A percentile compares a stretch with the other conserved stretches of the same genome.
These are phyloP conservation scores for Vulpes ferrilata DNA, from an alignment of 2,113 vertebrate species.

Conservation along the genomic window DNA sequence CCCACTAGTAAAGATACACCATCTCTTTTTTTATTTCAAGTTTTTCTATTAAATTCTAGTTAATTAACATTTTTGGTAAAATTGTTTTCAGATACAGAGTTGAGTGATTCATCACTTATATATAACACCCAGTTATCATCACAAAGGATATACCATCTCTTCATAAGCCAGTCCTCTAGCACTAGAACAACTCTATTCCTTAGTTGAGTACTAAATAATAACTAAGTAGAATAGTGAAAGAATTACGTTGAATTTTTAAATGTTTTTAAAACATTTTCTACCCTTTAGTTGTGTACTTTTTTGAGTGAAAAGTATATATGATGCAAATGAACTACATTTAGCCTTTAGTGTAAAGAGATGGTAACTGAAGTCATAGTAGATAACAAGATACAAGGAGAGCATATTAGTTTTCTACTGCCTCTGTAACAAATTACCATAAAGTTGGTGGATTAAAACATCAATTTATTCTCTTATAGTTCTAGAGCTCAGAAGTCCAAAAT, in stretches of 20 bases:
- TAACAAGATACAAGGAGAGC: background rate
- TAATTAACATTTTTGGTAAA: background rate
- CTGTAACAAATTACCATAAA: background rate
- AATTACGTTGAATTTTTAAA: background rate
- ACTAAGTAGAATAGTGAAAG: background rate
- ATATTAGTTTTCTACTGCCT: background rate
- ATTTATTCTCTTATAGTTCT: background rate
- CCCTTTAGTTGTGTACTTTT: background rate
- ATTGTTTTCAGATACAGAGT: background rate
- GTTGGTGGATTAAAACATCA: background rate
- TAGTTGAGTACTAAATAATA: background rate
- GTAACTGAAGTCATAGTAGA: background rate
- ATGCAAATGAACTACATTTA: background rate
- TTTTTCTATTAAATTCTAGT: background rate
- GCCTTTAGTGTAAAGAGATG: background rate
- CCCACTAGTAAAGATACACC: background rate
- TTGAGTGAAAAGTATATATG: background rate
- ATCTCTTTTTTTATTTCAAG: background rate
- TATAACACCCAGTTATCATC: background rate
- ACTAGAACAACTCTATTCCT: background rate
- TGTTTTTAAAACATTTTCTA: background rate
- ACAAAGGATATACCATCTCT: background rate
- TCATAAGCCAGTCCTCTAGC: background rate
- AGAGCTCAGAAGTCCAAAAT: background rate
- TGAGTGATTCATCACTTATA: background rate